A percentile compares a stretch with the other conserved stretches of the same genome.
These are phyloP conservation scores for Drosophila jambulina DNA, from an alignment of 1,140 invertebrate genomes.

Conservation along the genomic window DNA sequence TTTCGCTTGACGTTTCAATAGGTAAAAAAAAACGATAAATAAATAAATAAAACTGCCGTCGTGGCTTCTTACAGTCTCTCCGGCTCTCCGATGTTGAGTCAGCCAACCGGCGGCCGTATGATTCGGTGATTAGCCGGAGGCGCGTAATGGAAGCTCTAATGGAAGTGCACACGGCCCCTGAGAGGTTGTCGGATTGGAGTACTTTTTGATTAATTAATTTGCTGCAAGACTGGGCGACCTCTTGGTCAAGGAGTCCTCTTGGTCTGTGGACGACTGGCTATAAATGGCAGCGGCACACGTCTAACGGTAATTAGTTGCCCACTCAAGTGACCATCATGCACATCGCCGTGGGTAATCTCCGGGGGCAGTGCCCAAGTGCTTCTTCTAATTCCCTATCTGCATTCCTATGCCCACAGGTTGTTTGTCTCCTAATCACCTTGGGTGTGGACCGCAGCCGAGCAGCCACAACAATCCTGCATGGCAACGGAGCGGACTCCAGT, in stretches of 20 bases:
- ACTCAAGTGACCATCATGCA: conserved; percentile 53
- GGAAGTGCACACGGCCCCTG: conserved; percentile 50
- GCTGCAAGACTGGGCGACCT: conserved; percentile 25
- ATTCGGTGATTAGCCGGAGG: conserved; percentile 59
- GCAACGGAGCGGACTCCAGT: conserved; percentile 54
- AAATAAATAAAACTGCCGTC: conserved; percentile 18
- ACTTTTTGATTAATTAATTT: conserved; percentile 76
- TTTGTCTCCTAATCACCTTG: conserved; percentile 22
- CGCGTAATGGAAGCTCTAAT: conserved; percentile 69
- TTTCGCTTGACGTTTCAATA: conserved; percentile 29
- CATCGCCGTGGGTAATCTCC: conserved; percentile 38
- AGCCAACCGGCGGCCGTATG: conserved; percentile 23
- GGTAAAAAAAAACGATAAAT: conserved; percentile 1
- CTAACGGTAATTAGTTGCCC: conserved; percentile 55
- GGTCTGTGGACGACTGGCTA: conserved; percentile 9
- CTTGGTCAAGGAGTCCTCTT: conserved; percentile 51
- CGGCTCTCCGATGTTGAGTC: conserved; percentile 26
- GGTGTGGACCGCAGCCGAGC: neutral
- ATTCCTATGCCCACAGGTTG: conserved; percentile 11
- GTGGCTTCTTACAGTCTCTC: conserved; percentile 38
- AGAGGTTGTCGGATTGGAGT: conserved; percentile 54
- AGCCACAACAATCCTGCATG: conserved; percentile 67
- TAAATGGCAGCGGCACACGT: conserved; percentile 45
- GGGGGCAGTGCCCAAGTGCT: neutral
- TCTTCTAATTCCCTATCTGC: neutral